phyloP scores from a whole-genome alignment of 2,113 vertebrate species.

The Salvelinus alpinus region DNA sequence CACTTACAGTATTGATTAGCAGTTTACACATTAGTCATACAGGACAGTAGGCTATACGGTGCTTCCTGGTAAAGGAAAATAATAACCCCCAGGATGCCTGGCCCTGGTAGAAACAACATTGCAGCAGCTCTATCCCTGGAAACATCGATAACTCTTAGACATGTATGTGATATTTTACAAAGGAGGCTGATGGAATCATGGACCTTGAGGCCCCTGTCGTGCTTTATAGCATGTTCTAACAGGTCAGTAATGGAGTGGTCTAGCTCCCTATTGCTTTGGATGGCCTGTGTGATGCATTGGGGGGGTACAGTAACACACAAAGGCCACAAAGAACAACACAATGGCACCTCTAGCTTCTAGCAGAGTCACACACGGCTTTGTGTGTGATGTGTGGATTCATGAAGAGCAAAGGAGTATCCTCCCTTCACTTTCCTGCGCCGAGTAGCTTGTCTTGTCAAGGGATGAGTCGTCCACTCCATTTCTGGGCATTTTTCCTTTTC shows the following conservation, averaged over 20 bases:
- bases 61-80: background rate
- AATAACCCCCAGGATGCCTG: background rate
- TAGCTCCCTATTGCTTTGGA: background rate
- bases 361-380: background rate
- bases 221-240: conserved; percentile 39
- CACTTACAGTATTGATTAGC: conserved; percentile 51
- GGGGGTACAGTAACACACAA: background rate
- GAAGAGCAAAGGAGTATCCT: conserved; percentile 7
- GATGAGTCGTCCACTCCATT: conserved; percentile 53
- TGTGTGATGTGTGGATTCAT: background rate
- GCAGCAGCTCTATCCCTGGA: conserved; percentile 13
- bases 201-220: conserved; percentile 31
- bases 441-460: conserved; percentile 33
- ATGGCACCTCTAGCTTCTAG: background rate
- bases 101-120: conserved; percentile 21
- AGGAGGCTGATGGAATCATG: conserved; percentile 25
- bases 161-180: conserved; percentile 38
- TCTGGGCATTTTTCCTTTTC: conserved; percentile 43
- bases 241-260: conserved; percentile 30
- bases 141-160: conserved; percentile 41
- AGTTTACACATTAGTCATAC: conserved; percentile 37
- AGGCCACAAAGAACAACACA: background rate
- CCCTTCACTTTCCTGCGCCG: conserved; percentile 27
- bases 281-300: background rate
- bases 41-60: conserved; percentile 14